Base-by-base conservation (phyloP, 2,888 invertebrate species). In the Drosophila mimetica region DNA sequence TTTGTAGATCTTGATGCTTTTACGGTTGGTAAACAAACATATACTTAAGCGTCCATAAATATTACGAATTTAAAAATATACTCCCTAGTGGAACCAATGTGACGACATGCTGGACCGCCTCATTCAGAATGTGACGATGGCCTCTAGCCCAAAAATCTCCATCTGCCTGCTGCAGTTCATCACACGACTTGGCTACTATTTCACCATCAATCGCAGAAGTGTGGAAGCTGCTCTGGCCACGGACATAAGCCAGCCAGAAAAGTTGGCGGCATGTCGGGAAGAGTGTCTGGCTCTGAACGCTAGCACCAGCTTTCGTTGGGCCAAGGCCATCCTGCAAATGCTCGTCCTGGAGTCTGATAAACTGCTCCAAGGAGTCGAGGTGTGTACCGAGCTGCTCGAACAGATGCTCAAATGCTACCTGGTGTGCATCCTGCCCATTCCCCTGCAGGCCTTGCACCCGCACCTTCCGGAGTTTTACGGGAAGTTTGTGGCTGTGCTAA, bases 81-180 rank as follows among this genome's bases (percentile, higher is more conserved):
- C 8, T 3, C n/a, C 16, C 9, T 16, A 91, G 91, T 91, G 91
- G 91, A 91, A 82, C 58, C 76, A 86, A 59, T 79, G 88, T 5
- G 91, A 91, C 51, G 91, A 91, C 57, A 84, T 91, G 85, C 77
- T 91, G 44, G 90, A 90, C 37, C 81, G 82, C 0, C 77, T 90
- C 4, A 60, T 90, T n/a, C 83, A 84, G 7, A 88, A 86, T 61
- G 81, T 90, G 9, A 79, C 85, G 1, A 59, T 91, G 30, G 71
- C 89, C 1, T 71, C 90, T 0, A 79, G 83, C 8, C 72, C 74
- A 0, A 39, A 76, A 20, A 69, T 86, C 18, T 84, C 86, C 0
- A 74, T 88, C 34, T 77, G 86, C 32, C 55, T 89, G 44, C 60
- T 91, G n/a, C 65, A 83, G 8, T 83, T 79, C 34, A 82, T 90